These are phyloP conservation scores for Brachypalpus laphriformis DNA, from an alignment of 2,888 invertebrate genomes.

Conservation along the genomic window DNA sequence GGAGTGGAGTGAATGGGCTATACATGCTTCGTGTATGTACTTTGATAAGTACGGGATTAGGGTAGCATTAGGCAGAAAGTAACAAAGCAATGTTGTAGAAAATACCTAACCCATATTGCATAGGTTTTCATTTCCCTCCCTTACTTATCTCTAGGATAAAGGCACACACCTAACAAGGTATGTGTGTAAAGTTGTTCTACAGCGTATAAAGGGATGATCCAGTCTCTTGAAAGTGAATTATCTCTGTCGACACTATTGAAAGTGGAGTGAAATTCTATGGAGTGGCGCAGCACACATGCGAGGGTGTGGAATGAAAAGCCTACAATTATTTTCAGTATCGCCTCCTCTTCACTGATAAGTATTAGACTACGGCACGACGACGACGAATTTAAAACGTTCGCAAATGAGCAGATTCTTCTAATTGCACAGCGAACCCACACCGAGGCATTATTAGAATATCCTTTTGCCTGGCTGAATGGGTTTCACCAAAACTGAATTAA, in stretches of 20 bases:
- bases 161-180: background rate
- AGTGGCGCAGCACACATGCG: conserved; percentile 3
- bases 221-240: conserved; percentile 53
- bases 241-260: conserved; percentile 19
- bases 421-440: conserved; percentile 37
- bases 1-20: background rate
- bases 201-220: conserved; percentile 46
- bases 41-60: conserved; percentile 46
- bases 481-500: conserved; percentile 60
- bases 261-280: background rate
- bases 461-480: conserved; percentile 36
- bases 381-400: conserved; percentile 57
- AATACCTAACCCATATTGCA: conserved; percentile 45
- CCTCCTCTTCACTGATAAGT: conserved; percentile 29
- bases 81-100: conserved; percentile 42
- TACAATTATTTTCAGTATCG: conserved; percentile 32
- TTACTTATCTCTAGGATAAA: background rate
- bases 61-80: conserved; percentile 41
- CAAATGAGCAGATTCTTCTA: conserved; percentile 53
- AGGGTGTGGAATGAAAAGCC: conserved; percentile 9
- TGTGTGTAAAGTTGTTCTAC: conserved; percentile 46
- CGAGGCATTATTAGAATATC: conserved; percentile 42
- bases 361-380: conserved; percentile 28
- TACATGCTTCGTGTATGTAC: conserved; percentile 6
- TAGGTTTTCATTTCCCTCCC: background rate